A percentile compares a stretch with the other conserved stretches of the same genome.
Evolutionary conservation across 92 coral and sea anemone genomes (phyloP).

Genomic region (Parazoanthus atlanticus): DNA sequence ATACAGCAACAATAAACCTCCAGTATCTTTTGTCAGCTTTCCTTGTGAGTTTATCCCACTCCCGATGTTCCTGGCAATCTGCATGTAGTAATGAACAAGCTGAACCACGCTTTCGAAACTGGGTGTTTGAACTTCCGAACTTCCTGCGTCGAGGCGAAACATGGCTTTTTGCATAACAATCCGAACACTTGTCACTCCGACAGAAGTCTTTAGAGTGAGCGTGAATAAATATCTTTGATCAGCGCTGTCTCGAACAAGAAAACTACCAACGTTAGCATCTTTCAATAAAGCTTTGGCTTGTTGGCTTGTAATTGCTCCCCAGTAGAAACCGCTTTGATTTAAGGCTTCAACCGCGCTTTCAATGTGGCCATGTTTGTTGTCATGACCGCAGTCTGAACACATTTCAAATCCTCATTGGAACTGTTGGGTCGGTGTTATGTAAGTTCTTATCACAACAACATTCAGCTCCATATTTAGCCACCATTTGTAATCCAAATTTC

Average conservation of each 20-base stretch:
- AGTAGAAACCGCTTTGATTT: conserved; percentile 83
- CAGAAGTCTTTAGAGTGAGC: conserved; percentile 65
- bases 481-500: neutral
- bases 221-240: conserved; percentile 84
- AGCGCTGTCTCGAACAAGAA: conserved; percentile 87
- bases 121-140: conserved; percentile 30
- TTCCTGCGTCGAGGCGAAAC: conserved; percentile 68
- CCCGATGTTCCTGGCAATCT: conserved; percentile 39
- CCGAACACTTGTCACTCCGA: conserved; percentile 74
- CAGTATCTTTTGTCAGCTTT: neutral
- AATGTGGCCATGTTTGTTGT: conserved; percentile 2
- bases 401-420: neutral
- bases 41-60: neutral
- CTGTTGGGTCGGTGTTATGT: neutral
- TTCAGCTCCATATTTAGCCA: neutral
- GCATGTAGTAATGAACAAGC: conserved; percentile 70
- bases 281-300: conserved; percentile 62
- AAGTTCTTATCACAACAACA: neutral
- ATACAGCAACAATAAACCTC: conserved; percentile 26
- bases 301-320: conserved; percentile 76
- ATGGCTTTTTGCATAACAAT: conserved; percentile 72
- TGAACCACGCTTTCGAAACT: conserved; percentile 81
- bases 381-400: conserved; percentile 13
- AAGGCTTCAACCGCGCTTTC: conserved; percentile 35
- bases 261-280: conserved; percentile 67